Conservation (phyloP, 2,797 vertebrate species). For the Sphenodon punctatus region DNA sequence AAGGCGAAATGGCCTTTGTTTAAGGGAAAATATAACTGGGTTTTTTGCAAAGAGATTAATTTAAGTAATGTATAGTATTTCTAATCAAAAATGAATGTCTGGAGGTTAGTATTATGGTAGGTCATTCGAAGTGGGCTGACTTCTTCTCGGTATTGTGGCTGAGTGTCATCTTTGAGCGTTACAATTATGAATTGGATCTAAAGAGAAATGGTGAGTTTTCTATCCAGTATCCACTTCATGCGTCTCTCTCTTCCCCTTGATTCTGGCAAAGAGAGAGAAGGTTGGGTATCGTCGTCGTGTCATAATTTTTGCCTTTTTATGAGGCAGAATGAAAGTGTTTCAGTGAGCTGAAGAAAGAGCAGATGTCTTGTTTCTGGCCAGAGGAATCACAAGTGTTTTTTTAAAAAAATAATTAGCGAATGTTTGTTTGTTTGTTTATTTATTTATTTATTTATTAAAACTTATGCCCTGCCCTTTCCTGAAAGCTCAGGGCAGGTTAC, state of each 20-base stretch:
- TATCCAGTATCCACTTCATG: constrained; percentile 9
- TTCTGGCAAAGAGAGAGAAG: constrained; percentile 12
- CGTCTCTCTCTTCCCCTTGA: constrained; percentile 44
- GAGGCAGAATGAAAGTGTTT: constrained; percentile 10
- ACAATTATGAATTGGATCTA: constrained; percentile 57
- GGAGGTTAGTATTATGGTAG: constrained; percentile 64
- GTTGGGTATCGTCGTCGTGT: neutral
- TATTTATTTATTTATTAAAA: too few species aligned
- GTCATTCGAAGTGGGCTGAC: constrained; percentile 71
- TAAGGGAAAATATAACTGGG: constrained; percentile 1
- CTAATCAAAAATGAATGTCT: constrained; percentile 70
- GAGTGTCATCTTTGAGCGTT: constrained; percentile 68
- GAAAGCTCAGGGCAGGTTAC: too few species aligned
- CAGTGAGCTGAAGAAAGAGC: neutral
- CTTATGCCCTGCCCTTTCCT: too few species aligned
- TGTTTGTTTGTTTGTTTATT: too few species aligned
- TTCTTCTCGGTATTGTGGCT: constrained; percentile 64
- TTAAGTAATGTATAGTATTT: constrained; percentile 70
- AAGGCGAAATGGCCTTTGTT: neutral
- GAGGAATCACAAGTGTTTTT: too few species aligned
- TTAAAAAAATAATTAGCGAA: too few species aligned
- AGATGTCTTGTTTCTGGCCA: neutral
- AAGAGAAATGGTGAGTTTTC: constrained; percentile 32
- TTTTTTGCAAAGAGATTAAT: constrained; percentile 36
- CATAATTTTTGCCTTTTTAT: constrained; percentile 3